These are phyloP conservation scores for Chesias legatella DNA, from an alignment of 2,888 invertebrate species.

Conservation along the genomic window DNA sequence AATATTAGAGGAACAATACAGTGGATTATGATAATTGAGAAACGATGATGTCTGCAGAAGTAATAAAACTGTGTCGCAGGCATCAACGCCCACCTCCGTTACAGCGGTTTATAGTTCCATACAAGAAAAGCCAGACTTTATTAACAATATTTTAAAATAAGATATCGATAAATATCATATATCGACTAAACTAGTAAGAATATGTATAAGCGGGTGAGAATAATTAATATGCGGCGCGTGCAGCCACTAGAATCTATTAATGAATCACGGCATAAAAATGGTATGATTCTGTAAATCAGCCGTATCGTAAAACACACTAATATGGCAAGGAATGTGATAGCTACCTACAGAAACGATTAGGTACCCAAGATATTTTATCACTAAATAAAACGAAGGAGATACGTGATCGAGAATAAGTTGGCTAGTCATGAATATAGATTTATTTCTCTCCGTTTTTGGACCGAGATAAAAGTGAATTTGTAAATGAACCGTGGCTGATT, in stretches of 20 bases:
- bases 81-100: too few relatives aligned
- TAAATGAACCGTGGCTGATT: constrained; percentile 52
- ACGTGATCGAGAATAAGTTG: constrained; percentile 38
- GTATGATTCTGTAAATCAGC: constrained; percentile 8
- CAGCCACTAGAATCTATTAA: constrained; percentile 6
- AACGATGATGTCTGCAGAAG: too few relatives aligned
- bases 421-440: constrained; percentile 36
- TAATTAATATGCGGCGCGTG: constrained; percentile 2
- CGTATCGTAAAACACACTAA: constrained; percentile 9
- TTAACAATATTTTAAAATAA: too few relatives aligned
- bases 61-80: too few relatives aligned
- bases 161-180: too few relatives aligned
- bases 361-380: constrained; percentile 25
- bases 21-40: too few relatives aligned
- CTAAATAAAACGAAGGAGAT: constrained; percentile 29
- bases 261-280: constrained; percentile 4
- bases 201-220: not conserved
- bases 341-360: constrained; percentile 14
- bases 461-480: constrained; percentile 39
- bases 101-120: too few relatives aligned
- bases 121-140: too few relatives aligned
- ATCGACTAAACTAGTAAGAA: too few relatives aligned
- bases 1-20: too few relatives aligned
- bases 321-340: constrained; percentile 21
- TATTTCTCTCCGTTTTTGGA: constrained; percentile 14